Conservation (phyloP, 2,888 invertebrate genomes). For the Nasonovia ribisnigri region DNA sequence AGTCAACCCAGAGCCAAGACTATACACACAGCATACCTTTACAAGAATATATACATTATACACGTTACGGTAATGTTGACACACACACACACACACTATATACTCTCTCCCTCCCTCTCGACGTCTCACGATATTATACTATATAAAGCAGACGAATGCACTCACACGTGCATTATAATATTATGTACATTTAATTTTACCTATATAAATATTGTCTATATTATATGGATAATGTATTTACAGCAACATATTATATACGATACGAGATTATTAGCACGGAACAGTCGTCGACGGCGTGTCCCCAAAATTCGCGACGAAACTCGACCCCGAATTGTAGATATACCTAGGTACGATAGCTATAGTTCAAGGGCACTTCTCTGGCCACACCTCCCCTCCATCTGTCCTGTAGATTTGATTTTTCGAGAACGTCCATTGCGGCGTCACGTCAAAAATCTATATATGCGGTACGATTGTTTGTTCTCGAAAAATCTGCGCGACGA, state of each 20-base stretch:
- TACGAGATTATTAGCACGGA: not conserved
- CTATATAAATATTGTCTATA: not conserved
- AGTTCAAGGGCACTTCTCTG: not conserved
- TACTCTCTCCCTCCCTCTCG: not conserved
- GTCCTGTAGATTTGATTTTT: not conserved
- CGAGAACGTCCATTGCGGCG: not conserved
- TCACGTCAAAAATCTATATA: not conserved
- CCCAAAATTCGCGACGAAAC: not conserved
- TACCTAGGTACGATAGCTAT: not conserved
- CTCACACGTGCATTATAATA: not conserved
- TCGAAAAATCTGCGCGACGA: not conserved
- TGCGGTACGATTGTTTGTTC: not conserved
- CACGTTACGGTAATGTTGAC: not conserved
- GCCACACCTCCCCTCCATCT: not conserved
- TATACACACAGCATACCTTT: not conserved
- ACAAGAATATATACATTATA: not conserved
- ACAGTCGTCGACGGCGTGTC: not conserved
- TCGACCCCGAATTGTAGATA: not conserved
- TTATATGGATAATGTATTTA: not conserved
- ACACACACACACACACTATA: not conserved
- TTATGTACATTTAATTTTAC: not conserved
- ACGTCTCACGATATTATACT: not conserved
- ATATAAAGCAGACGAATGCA: not conserved
- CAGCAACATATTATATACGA: not conserved
- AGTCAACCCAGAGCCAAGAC: not conserved